Evolutionary conservation across 2,797 vertebrate species (phyloP).

Genomic region (Propithecus deckenii): DNA sequence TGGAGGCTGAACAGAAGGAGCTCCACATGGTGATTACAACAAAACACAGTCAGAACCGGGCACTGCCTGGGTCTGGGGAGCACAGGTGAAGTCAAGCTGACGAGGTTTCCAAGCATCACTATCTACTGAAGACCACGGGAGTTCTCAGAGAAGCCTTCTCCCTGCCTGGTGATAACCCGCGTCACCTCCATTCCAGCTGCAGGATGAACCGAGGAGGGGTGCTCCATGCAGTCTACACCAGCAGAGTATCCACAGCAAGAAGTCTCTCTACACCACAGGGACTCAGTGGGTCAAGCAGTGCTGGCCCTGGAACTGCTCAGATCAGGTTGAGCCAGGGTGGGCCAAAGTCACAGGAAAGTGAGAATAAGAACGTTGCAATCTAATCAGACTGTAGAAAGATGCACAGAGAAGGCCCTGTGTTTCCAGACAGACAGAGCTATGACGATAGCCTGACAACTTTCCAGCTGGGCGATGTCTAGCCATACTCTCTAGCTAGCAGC

Average conservation of each 20-base stretch:
- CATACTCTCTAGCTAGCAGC: neutral
- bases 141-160: neutral
- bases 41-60: neutral
- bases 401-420: neutral
- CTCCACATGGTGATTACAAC: fast-evolving
- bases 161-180: too few species aligned
- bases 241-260: neutral
- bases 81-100: neutral
- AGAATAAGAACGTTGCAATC: neutral
- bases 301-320: neutral
- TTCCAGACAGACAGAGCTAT: neutral
- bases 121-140: neutral
- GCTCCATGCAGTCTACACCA: neutral
- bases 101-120: neutral
- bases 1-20: neutral
- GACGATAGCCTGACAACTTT: neutral
- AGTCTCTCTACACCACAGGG: neutral
- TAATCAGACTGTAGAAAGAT: neutral
- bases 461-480: neutral
- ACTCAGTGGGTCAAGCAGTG: neutral
- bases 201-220: neutral
- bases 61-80: neutral
- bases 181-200: neutral
- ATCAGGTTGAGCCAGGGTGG: neutral
- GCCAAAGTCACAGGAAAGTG: neutral